Evolutionary conservation across 2,888 invertebrate genomes (phyloP).

Genomic region (Leptogaster cylindrica): DNA sequence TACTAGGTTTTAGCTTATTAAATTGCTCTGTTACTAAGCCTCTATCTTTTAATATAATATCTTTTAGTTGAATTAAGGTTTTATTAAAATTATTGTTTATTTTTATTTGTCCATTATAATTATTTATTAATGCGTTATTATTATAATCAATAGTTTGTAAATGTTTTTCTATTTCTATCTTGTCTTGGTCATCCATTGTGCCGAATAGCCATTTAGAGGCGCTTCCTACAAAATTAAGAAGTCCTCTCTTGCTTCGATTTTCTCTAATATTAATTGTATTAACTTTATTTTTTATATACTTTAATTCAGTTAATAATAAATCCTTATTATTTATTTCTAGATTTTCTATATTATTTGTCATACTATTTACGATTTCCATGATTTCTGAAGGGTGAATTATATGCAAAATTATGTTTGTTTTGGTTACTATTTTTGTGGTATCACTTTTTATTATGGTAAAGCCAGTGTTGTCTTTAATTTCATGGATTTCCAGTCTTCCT

Average conservation of each 20-base stretch:
- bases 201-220: not conserved
- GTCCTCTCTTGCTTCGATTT: not conserved
- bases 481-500: too few relatives aligned
- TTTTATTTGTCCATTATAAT: conserved; percentile 15
- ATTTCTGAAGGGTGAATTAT: conserved; percentile 10
- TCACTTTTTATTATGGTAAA: not conserved
- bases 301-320: not conserved
- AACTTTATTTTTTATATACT: not conserved
- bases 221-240: not conserved
- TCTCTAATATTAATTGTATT: not conserved
- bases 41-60: too few relatives aligned
- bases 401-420: conserved; percentile 4
- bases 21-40: too few relatives aligned
- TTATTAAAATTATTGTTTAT: conserved; percentile 27
- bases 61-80: conserved; percentile 1
- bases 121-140: conserved; percentile 5
- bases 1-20: too few relatives aligned
- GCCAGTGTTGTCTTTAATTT: not conserved
- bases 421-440: not conserved
- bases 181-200: conserved; percentile 4
- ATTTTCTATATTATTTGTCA: not conserved
- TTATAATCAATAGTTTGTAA: conserved; percentile 8
- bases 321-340: not conserved
- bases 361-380: not conserved
- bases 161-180: conserved; percentile 20